Evolutionary conservation across 2,888 invertebrate species (phyloP), one percentile per base, ranked within the genome.

Genomic region (Protonemura montana): DNA sequence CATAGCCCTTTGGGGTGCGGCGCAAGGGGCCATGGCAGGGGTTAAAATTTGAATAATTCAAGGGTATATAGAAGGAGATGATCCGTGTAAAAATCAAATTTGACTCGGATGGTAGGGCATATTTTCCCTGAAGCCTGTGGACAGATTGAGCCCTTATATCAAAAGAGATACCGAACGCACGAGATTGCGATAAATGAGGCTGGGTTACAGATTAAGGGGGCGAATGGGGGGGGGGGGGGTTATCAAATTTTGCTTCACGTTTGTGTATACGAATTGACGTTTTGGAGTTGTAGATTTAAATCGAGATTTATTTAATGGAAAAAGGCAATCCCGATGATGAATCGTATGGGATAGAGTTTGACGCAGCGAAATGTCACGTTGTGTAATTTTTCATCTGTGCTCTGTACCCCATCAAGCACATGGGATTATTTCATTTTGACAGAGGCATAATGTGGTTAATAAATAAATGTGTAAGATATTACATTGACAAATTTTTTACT

Each of bases 1-100:
- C 35, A 7, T 10, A 59, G 6, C 21, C 3, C 59, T 59, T 59
- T 59, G 59, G 21, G 29, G 81, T 13, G 27, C 7, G 81, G 81
- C 2, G 78, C 2, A 21, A n/a, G 30, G 7, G 81, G 2, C 78
- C 3, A 7, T 78, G 28, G 27, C 5, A 76, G 30, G 81, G 81
- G 30, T 29, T 27, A 30, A 84, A 84, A 42, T 84, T 84, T 84
- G 84, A 84, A 59, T 84, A 42, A 84, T 84, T 84, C 76, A 84
- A 84, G 76, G 27, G 84, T 84, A 35, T 84, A 84, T 84, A 25
- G 84, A 84, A 84, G 84, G 84, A 84, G 84, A 84, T 84, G 84
- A 84, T 84, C 59, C 84, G 84, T 84, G 84, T 84, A 81, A 81
- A 81, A 81, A 81, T 81, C 81, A 81, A 81, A 81, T 81, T 81